Conservation (phyloP, 2,113 vertebrate species). For the Neopipo cinnamomea region DNA sequence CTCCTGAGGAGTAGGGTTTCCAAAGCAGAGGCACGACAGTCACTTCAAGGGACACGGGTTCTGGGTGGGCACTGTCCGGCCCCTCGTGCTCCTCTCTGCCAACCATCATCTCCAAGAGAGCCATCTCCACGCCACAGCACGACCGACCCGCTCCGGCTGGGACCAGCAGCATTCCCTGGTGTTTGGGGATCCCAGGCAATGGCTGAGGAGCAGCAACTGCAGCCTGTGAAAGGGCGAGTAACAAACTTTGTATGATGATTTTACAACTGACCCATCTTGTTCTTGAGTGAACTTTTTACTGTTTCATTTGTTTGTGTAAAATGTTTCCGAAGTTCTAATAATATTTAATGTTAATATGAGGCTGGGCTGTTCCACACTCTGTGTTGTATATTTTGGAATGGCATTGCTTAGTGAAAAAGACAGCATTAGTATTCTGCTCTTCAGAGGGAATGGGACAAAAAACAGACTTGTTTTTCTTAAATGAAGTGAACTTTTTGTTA, state of each 20-base stretch:
- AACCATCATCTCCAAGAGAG: background rate
- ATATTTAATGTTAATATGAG: conserved; percentile 56
- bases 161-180: background rate
- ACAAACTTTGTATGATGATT: background rate
- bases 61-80: background rate
- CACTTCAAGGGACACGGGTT: accelerated
- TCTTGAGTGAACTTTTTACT: conserved; percentile 36
- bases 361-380: conserved; percentile 22
- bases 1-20: background rate
- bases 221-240: accelerated
- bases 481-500: conserved; percentile 61
- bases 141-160: accelerated
- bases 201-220: background rate
- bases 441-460: conserved; percentile 35
- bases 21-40: background rate
- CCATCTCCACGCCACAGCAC: accelerated
- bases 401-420: conserved; percentile 44
- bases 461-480: conserved; percentile 25
- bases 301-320: conserved; percentile 59
- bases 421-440: background rate
- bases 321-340: conserved; percentile 49
- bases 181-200: accelerated
- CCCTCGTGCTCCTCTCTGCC: accelerated
- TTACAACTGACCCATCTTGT: conserved; percentile 16
- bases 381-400: conserved; percentile 65